Evolutionary conservation across 1,140 invertebrate species (phyloP).

Genomic region (Drosophila pachea): DNA sequence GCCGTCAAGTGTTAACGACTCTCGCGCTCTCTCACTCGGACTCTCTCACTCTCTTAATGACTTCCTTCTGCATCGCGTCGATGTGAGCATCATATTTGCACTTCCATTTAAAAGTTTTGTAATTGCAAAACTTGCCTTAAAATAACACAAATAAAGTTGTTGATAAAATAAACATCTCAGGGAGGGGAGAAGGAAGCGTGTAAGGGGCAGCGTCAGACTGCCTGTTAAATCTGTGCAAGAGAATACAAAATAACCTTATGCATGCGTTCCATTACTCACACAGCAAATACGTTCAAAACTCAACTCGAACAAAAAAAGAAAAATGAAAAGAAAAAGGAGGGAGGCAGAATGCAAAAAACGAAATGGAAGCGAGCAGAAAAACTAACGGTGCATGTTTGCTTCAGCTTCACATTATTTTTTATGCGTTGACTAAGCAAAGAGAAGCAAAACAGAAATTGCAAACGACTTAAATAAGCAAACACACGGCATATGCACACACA

Average conservation of each 20-base stretch:
- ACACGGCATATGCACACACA: constrained; percentile 31
- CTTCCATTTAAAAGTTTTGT: constrained; percentile 58
- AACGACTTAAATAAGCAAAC: constrained; percentile 75
- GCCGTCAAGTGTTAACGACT: constrained; percentile 40
- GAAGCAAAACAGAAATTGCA: constrained; percentile 73
- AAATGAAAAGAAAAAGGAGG: too few species aligned
- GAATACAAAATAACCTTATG: constrained; percentile 40
- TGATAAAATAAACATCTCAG: constrained; percentile 29
- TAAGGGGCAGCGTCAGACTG: neutral
- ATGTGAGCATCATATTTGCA: constrained; percentile 50
- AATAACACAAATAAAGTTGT: constrained; percentile 55
- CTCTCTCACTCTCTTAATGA: neutral
- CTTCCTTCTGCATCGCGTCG: neutral
- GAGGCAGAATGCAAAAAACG: neutral
- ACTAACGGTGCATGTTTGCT: constrained; percentile 29
- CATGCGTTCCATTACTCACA: constrained; percentile 35
- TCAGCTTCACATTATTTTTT: constrained; percentile 70
- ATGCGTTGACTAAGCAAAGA: constrained; percentile 69
- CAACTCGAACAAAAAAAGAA: neutral
- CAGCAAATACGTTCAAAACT: constrained; percentile 13
- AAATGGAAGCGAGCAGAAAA: constrained; percentile 1
- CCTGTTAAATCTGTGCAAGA: constrained; percentile 31
- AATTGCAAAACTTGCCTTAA: constrained; percentile 65
- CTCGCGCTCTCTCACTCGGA: neutral
- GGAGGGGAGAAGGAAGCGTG: neutral